Evolutionary conservation across 1,140 invertebrate genomes (phyloP).

Genomic region (Macrobrachium nipponense): DNA sequence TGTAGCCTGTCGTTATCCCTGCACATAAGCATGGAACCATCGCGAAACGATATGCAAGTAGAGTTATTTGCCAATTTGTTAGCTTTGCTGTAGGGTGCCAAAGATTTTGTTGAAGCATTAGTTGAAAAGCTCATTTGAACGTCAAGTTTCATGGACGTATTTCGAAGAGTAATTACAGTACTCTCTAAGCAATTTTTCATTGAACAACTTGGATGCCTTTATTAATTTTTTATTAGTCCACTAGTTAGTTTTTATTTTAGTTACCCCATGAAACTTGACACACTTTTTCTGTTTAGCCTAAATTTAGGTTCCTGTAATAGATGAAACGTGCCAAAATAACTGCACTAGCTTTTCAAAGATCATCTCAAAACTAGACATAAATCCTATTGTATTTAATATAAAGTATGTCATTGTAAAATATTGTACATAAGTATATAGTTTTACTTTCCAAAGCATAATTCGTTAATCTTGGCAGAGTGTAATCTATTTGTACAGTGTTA

Average conservation of each 20-base stretch:
- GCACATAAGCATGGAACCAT: slow-evolving; percentile 62
- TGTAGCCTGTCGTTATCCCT: slow-evolving; percentile 53
- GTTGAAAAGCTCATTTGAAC: slow-evolving; percentile 28
- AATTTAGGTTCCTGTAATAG: slow-evolving; percentile 50
- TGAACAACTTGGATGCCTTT: neutral
- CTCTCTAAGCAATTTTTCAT: too few relatives aligned
- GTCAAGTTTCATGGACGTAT: slow-evolving; percentile 52
- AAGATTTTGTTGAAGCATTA: slow-evolving; percentile 54
- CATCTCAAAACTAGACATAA: slow-evolving; percentile 50
- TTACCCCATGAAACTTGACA: slow-evolving; percentile 57
- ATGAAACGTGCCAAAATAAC: slow-evolving; percentile 44
- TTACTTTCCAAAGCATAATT: slow-evolving; percentile 49
- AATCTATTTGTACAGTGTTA: slow-evolving; percentile 58
- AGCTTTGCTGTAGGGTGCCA: slow-evolving; percentile 61
- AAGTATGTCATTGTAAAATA: slow-evolving; percentile 33
- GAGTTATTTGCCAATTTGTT: slow-evolving; percentile 59
- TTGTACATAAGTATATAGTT: slow-evolving; percentile 48
- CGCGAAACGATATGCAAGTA: slow-evolving; percentile 62
- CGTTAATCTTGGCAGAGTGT: slow-evolving; percentile 50
- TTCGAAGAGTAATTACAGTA: too few relatives aligned
- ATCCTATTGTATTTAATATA: slow-evolving; percentile 45
- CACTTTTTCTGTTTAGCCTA: slow-evolving; percentile 30
- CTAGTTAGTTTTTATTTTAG: neutral
- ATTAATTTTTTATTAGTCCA: neutral
- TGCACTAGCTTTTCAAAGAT: slow-evolving; percentile 54